Conservation (phyloP, 2,113 vertebrate species). For the Nanorana parkeri region DNA sequence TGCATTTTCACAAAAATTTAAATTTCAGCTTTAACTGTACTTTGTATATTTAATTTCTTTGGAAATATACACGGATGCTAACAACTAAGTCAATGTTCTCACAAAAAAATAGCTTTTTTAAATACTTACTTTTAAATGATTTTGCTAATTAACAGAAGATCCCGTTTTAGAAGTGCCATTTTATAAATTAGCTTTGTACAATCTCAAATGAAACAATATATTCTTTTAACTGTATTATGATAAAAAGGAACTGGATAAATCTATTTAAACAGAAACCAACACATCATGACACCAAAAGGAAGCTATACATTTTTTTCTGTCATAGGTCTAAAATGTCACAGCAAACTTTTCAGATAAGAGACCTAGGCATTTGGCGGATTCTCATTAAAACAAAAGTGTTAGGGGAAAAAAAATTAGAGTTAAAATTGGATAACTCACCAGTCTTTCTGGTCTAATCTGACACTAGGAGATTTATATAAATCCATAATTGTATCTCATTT, state of each 20-base stretch:
- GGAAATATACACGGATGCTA: neutral
- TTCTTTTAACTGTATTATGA: neutral
- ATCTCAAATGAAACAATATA: conserved; percentile 45
- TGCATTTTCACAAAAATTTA: no score
- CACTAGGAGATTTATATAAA: conserved; percentile 91
- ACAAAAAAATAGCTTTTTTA: no score
- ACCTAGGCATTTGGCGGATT: conserved; percentile 75
- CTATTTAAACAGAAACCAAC: neutral
- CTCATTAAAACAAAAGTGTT: conserved; percentile 93
- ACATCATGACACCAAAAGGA: conserved; percentile 16
- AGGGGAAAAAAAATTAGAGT: conserved; percentile 80
- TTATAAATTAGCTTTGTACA: neutral
- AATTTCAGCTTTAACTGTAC: neutral
- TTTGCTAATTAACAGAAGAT: no score
- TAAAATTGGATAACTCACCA: conserved; percentile 83
- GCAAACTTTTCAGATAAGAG: conserved; percentile 70
- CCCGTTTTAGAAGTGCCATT: no score
- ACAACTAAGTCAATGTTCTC: no score
- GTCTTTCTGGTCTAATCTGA: conserved; percentile 95
- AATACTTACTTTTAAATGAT: no score
- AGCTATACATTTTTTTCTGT: conserved; percentile 20
- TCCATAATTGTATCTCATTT: conserved; percentile 97
- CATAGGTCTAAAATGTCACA: conserved; percentile 48
- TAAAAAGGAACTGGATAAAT: neutral
- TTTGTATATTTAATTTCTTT: neutral